Percentiles rank a stretch among this genome's conserved stretches.
Conservation (phyloP, 2,113 vertebrate genomes). For the Sinocyclocheilus anshuiensis region DNA sequence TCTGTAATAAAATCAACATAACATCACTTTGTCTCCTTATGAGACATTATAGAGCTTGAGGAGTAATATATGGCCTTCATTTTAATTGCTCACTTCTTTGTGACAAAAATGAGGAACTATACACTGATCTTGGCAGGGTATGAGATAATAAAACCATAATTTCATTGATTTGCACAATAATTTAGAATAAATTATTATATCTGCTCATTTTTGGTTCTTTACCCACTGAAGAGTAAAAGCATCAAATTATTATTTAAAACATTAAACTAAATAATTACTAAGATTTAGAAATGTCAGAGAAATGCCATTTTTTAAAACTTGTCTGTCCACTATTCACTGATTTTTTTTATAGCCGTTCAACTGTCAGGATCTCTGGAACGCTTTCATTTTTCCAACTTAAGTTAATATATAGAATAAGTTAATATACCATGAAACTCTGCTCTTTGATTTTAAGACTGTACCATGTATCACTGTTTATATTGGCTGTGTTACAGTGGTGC, state of each 20-base stretch:
- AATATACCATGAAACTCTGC: background rate
- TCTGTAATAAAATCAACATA: constrained; percentile 28
- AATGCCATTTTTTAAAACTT: no score
- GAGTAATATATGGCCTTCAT: constrained; percentile 66
- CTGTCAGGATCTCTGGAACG: background rate
- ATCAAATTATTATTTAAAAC: constrained; percentile 15
- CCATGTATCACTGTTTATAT: constrained; percentile 9
- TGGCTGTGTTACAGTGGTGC: background rate
- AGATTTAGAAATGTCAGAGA: background rate
- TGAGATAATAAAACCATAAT: constrained; percentile 71
- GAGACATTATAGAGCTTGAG: constrained; percentile 36
- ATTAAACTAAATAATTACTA: background rate
- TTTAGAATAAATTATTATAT: constrained; percentile 68
- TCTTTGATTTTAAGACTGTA: background rate
- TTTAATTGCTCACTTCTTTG: constrained; percentile 68
- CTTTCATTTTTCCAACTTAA: background rate
- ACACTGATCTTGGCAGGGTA: constrained; percentile 64
- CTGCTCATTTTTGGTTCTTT: constrained; percentile 61
- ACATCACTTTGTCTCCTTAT: constrained; percentile 16
- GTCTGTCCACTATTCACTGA: background rate
- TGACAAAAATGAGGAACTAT: constrained; percentile 64
- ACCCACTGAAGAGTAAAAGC: background rate
- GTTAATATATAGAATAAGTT: background rate
- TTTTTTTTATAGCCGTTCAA: background rate
- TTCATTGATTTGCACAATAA: constrained; percentile 69